Evolutionary conservation across 2,797 vertebrate genomes (phyloP).

Genomic region (Rhabdomys pumilio): DNA sequence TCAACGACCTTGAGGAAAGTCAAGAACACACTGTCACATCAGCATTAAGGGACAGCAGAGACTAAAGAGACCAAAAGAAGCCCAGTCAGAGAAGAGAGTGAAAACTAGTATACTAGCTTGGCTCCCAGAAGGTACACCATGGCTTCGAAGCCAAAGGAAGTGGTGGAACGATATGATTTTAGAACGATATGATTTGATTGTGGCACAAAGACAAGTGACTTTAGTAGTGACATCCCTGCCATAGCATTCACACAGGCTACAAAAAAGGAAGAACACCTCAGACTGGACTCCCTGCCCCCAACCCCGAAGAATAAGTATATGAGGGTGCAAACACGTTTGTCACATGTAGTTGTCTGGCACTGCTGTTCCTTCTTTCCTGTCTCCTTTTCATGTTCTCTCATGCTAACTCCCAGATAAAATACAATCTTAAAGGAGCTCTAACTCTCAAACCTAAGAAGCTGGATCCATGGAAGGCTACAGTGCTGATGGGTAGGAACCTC

Average conservation of each 20-base stretch:
- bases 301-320: neutral
- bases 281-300: neutral
- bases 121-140: neutral
- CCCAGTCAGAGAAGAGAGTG: neutral
- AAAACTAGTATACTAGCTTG: neutral
- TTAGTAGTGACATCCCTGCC: neutral
- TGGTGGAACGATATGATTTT: no score
- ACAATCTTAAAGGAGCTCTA: conserved; percentile 35
- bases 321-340: neutral
- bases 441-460: neutral
- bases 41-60: neutral
- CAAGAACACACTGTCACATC: neutral
- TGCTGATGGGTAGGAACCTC: neutral
- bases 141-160: neutral
- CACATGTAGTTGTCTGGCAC: neutral
- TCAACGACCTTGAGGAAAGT: neutral
- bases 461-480: neutral
- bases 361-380: neutral
- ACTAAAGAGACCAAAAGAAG: neutral
- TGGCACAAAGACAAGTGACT: neutral
- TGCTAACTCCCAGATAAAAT: neutral
- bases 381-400: conserved; percentile 3
- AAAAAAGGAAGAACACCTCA: neutral
- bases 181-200: neutral
- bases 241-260: neutral